phyloP scores from a whole-genome alignment of 2,888 invertebrate genomes.

The Argyresthia albistria region DNA sequence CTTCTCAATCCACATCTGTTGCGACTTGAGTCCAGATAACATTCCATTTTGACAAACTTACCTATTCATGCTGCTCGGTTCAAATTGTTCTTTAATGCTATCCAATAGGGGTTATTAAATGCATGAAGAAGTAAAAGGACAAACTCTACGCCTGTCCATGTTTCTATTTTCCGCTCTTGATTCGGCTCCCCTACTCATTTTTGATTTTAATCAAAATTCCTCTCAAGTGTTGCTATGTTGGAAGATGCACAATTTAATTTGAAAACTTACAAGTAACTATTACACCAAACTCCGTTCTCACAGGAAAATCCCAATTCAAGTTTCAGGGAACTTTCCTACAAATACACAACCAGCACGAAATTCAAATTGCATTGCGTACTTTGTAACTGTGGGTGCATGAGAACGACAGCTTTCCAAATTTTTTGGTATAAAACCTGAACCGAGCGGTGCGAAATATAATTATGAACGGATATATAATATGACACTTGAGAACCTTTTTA shows the following conservation, averaged over 20 bases:
- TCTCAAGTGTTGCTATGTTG: constrained; percentile 6
- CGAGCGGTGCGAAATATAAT: no score
- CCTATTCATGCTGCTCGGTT: constrained; percentile 12
- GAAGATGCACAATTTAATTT: constrained; percentile 1
- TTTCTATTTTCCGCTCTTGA: constrained; percentile 7
- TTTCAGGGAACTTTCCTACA: no score
- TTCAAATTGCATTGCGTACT: no score
- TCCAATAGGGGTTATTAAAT: background rate
- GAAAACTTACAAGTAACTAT: no score
- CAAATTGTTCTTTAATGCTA: background rate
- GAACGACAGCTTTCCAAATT: no score
- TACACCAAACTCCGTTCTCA: no score
- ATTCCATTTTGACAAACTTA: constrained; percentile 14
- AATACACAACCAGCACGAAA: no score
- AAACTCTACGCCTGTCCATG: background rate
- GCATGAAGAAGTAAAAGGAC: background rate
- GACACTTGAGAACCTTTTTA: no score
- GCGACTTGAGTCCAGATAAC: constrained; percentile 26
- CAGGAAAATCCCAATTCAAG: no score
- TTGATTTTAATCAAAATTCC: constrained; percentile 18
- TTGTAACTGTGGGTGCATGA: no score
- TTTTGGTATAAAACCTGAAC: background rate
- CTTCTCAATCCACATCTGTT: constrained; percentile 38
- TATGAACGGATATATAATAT: no score
- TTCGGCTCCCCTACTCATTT: constrained; percentile 15